Conservation (phyloP, 2,888 invertebrate species). For the Rhimphoctona megacephalus region DNA sequence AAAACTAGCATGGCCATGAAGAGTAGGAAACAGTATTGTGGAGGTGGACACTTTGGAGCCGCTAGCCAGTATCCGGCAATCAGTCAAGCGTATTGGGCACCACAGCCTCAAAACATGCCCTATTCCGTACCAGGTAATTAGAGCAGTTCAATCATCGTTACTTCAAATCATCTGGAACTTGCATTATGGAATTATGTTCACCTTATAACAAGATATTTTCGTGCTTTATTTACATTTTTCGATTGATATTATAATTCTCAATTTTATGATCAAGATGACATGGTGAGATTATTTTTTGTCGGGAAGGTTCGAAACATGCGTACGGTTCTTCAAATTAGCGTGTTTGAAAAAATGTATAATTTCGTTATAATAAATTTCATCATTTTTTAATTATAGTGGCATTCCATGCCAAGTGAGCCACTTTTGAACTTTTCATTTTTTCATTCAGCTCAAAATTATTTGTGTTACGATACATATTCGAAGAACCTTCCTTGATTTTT, state of each 20-base stretch:
- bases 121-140: slow-evolving; percentile 93
- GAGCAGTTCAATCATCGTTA: slow-evolving; percentile 14
- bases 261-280: not conserved
- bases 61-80: slow-evolving; percentile 90
- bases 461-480: too few relatives aligned
- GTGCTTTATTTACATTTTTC: not conserved
- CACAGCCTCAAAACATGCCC: slow-evolving; percentile 92
- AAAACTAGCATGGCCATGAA: slow-evolving; percentile 82
- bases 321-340: too few relatives aligned
- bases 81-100: slow-evolving; percentile 94
- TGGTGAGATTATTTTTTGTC: too few relatives aligned
- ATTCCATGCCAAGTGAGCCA: too few relatives aligned
- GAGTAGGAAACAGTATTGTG: slow-evolving; percentile 81
- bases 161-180: not conserved
- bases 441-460: too few relatives aligned
- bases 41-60: slow-evolving; percentile 78
- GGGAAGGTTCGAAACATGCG: too few relatives aligned
- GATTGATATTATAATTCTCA: not conserved
- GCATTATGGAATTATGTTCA: not conserved
- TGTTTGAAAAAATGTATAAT: too few relatives aligned
- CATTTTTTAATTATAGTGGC: too few relatives aligned
- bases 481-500: too few relatives aligned
- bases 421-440: too few relatives aligned
- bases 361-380: too few relatives aligned
- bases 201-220: not conserved